Percentiles rank a stretch among this genome's conserved stretches.
These are phyloP conservation scores for Bubo scandiacus DNA, from an alignment of 2,113 vertebrate genomes.

Conservation along the genomic window DNA sequence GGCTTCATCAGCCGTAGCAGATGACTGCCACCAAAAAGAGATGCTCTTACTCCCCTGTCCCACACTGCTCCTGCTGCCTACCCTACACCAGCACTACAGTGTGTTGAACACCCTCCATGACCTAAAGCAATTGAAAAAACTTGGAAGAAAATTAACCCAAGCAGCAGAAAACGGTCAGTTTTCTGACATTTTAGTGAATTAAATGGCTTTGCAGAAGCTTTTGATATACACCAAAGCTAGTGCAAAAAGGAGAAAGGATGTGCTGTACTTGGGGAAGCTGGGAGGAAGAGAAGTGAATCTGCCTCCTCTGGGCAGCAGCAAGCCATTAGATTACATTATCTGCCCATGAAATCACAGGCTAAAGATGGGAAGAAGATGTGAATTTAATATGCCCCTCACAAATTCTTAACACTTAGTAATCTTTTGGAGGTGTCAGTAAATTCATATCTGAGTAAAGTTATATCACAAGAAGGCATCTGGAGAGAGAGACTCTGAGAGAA, in stretches of 20 bases:
- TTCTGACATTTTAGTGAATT: background rate
- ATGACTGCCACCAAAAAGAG: background rate
- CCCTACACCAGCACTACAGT: background rate
- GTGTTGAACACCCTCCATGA: background rate
- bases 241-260: background rate
- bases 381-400: background rate
- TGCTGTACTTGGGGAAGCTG: background rate
- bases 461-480: background rate
- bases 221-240: background rate
- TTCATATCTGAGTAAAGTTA: background rate
- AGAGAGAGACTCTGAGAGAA: background rate
- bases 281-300: background rate
- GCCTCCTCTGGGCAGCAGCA: background rate
- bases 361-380: background rate
- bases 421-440: background rate
- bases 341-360: background rate
- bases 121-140: background rate
- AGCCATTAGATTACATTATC: background rate
- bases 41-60: background rate
- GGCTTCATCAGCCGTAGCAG: background rate
- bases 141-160: background rate
- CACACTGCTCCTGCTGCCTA: background rate
- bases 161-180: background rate
- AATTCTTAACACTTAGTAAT: background rate
- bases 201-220: background rate